These are phyloP conservation scores for Thecophora atra DNA, from an alignment of 2,888 invertebrate species.

Conservation along the genomic window DNA sequence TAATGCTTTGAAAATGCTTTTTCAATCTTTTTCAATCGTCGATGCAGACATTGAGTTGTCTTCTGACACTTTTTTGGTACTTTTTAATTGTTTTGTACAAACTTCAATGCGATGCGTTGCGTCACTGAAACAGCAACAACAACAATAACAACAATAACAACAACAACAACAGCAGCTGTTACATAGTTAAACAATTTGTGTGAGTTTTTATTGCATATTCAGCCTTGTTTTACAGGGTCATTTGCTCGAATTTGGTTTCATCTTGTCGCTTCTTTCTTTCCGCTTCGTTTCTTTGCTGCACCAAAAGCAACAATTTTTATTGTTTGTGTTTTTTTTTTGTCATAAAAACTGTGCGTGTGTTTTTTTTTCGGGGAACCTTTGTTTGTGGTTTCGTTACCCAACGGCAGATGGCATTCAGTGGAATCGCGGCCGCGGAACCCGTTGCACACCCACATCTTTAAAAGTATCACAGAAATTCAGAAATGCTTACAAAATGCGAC, in stretches of 20 bases:
- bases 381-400: not conserved
- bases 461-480: too few relatives aligned
- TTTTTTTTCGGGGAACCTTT: not conserved
- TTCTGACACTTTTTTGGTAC: too few relatives aligned
- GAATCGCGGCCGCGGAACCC: too few relatives aligned
- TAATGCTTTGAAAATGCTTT: not conserved
- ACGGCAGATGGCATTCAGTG: too few relatives aligned
- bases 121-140: not conserved
- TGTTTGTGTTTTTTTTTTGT: not conserved
- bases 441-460: too few relatives aligned
- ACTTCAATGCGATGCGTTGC: too few relatives aligned
- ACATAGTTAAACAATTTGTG: not conserved
- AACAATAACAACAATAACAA: slow-evolving; percentile 5
- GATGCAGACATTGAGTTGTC: too few relatives aligned
- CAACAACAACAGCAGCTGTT: not conserved
- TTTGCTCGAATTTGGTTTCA: not conserved
- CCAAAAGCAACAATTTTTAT: not conserved
- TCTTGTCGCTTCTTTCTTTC: not conserved
- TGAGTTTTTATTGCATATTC: slow-evolving; percentile 1
- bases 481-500: not conserved
- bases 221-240: slow-evolving; percentile 21
- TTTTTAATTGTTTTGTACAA: not conserved
- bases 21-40: too few relatives aligned
- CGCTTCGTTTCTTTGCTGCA: not conserved
- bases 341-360: not conserved